phyloP scores from a whole-genome alignment of 64 coral and sea anemone genomes.

The Platygyra sinensis region DNA sequence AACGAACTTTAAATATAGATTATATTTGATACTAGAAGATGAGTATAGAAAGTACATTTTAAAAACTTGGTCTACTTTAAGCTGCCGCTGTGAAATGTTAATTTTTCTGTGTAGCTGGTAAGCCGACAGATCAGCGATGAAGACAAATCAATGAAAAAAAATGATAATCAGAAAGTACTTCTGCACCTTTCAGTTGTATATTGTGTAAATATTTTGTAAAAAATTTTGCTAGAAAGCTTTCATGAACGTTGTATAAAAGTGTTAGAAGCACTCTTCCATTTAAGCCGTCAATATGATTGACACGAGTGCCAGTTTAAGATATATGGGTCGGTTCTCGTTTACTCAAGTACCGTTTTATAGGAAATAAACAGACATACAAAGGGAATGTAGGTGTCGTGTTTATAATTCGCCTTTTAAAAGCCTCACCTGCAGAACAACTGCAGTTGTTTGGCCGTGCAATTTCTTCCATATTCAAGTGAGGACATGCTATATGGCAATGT shows the following conservation, averaged over 20 bases:
- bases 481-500: background rate
- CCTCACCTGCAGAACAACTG: constrained; percentile 3
- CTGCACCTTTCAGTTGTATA: constrained; percentile 11
- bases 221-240: constrained; percentile 35
- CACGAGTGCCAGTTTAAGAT: background rate
- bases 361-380: constrained; percentile 36
- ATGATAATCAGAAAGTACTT: constrained; percentile 33
- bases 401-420: background rate
- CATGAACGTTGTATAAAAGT: constrained; percentile 7
- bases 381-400: constrained; percentile 16
- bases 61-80: background rate
- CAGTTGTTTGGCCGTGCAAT: background rate
- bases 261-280: constrained; percentile 5
- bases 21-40: constrained; percentile 41
- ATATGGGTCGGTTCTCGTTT: constrained; percentile 24
- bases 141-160: constrained; percentile 36
- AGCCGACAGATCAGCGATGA: background rate
- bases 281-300: constrained; percentile 36
- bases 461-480: background rate
- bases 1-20: background rate
- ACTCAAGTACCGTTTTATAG: constrained; percentile 40
- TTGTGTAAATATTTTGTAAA: constrained; percentile 54
- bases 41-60: background rate
- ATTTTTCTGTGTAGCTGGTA: constrained; percentile 3
- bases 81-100: background rate